Conservation (phyloP, 2,113 vertebrate genomes). For the Erythrolamprus reginae region DNA sequence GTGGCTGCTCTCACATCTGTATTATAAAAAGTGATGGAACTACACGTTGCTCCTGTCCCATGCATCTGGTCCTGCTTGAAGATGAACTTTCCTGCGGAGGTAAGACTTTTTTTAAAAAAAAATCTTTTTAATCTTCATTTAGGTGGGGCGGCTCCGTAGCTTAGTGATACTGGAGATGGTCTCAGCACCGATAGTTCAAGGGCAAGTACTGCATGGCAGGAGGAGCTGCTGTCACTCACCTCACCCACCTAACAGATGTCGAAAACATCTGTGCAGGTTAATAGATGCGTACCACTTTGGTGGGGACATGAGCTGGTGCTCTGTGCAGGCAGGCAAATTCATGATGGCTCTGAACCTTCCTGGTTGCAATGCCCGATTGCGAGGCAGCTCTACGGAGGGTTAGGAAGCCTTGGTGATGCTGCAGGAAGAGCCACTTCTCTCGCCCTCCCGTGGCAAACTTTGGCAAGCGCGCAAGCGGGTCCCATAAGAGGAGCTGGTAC, state of each 20-base stretch:
- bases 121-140: not conserved
- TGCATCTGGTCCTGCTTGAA: constrained; percentile 91
- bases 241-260: not conserved
- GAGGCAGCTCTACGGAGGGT: not conserved
- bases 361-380: not conserved
- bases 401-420: not conserved
- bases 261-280: not conserved
- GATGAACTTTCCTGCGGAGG: constrained; percentile 95
- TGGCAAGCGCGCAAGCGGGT: not conserved
- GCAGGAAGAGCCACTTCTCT: not conserved
- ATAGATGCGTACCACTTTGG: not conserved
- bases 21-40: constrained; percentile 94
- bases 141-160: not conserved
- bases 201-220: not conserved
- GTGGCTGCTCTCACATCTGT: constrained; percentile 96
- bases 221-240: not conserved
- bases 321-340: not conserved
- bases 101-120: constrained; percentile 44
- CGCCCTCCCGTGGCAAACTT: not conserved
- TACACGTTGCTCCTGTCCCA: constrained; percentile 90
- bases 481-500: not conserved
- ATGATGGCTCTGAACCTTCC: not conserved
- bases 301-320: not conserved
- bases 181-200: not conserved
- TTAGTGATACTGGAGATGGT: not conserved